Evolutionary conservation across 2,888 invertebrate species (phyloP).

Genomic region (Odontocerum albicorne): DNA sequence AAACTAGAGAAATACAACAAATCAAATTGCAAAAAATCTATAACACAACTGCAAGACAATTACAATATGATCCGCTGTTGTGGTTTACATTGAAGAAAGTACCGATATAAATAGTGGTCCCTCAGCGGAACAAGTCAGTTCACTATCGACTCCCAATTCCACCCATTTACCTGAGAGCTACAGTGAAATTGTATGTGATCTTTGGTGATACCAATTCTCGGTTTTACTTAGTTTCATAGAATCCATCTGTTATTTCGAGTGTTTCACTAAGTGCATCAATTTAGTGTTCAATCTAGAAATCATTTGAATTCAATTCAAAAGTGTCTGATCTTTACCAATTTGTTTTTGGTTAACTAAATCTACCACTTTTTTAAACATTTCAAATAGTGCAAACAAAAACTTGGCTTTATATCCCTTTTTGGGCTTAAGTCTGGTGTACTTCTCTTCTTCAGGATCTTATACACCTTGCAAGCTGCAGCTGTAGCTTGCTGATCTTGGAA

Average conservation of each 20-base stretch:
- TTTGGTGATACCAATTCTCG: too few species aligned
- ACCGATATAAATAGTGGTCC: conserved; percentile 34
- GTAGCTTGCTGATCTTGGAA: too few species aligned
- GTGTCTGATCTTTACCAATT: neutral
- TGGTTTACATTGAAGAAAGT: conserved; percentile 35
- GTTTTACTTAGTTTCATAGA: too few species aligned
- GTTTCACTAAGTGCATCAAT: neutral
- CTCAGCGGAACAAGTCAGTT: conserved; percentile 33
- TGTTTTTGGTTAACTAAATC: neutral
- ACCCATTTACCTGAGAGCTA: conserved; percentile 21
- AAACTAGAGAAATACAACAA: conserved; percentile 24
- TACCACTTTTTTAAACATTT: too few species aligned
- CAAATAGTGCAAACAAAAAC: too few species aligned
- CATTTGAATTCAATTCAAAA: neutral
- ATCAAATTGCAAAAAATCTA: conserved; percentile 25
- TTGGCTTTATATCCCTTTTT: too few species aligned
- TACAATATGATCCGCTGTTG: conserved; percentile 32
- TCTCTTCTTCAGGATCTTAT: too few species aligned
- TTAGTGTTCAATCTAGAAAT: neutral
- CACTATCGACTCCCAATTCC: conserved; percentile 26
- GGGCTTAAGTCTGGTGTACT: too few species aligned
- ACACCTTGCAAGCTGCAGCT: too few species aligned
- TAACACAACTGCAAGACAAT: conserved; percentile 28
- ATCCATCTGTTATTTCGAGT: too few species aligned
- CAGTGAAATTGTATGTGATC: conserved; percentile 19